Conservation (phyloP, 2,797 vertebrate species). For the Cercopithecus petaurista region DNA sequence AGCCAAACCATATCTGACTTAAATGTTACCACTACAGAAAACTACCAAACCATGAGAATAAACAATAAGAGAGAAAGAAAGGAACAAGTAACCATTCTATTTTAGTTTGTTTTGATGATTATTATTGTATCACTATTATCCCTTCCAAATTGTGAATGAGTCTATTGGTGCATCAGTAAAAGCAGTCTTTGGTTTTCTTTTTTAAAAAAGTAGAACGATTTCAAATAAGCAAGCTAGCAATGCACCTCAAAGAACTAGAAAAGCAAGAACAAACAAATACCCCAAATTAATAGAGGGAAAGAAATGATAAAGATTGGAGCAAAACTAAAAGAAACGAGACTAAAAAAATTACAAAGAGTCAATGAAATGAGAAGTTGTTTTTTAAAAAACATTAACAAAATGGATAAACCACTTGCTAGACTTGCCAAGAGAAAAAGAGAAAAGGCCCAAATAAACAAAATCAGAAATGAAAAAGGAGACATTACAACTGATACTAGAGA, state of each 20-base stretch:
- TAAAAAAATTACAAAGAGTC: background rate
- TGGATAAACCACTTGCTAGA: background rate
- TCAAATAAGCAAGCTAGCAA: background rate
- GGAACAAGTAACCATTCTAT: background rate
- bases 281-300: background rate
- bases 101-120: background rate
- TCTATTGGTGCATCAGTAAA: background rate
- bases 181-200: background rate
- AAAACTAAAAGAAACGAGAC: background rate
- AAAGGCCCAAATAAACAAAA: background rate
- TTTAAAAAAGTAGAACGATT: background rate
- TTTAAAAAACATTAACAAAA: background rate
- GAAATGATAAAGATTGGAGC: background rate
- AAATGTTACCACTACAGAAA: background rate
- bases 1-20: background rate
- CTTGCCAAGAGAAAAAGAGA: background rate
- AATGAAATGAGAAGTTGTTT: background rate
- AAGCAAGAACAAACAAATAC: background rate
- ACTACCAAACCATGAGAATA: background rate
- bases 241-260: background rate
- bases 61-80: background rate
- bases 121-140: background rate
- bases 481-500: background rate
- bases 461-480: background rate
- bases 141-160: background rate